These are phyloP conservation scores for Numenius phaeopus DNA, from an alignment of 2,797 vertebrate genomes.

Conservation along the genomic window DNA sequence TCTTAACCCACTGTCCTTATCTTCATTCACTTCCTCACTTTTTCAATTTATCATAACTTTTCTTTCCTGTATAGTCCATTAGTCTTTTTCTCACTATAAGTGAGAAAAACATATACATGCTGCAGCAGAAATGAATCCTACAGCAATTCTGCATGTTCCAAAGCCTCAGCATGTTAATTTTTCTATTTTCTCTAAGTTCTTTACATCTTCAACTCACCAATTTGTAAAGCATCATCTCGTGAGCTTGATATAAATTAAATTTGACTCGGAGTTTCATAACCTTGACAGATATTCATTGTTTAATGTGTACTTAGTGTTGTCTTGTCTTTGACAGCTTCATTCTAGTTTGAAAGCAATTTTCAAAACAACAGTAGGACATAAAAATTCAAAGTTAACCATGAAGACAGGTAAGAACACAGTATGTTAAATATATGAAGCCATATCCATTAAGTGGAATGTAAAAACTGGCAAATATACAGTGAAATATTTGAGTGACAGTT, in stretches of 20 bases:
- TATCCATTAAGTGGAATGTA: background rate
- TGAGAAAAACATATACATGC: background rate
- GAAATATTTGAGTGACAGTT: constrained; percentile 53
- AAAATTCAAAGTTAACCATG: constrained; percentile 55
- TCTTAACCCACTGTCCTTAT: background rate
- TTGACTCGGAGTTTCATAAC: constrained; percentile 45
- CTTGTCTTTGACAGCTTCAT: constrained; percentile 39
- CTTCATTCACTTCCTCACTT: background rate
- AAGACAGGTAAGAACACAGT: background rate
- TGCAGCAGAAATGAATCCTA: background rate
- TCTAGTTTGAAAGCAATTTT: constrained; percentile 45
- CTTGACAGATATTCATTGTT: constrained; percentile 1
- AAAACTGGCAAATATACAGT: constrained; percentile 2
- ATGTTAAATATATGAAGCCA: constrained; percentile 17
- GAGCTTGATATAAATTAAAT: constrained; percentile 28
- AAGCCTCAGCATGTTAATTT: background rate
- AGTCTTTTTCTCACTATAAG: background rate
- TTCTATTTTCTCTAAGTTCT: background rate
- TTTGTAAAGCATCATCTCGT: constrained; percentile 24
- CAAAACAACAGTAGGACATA: background rate
- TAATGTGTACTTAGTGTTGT: constrained; percentile 11
- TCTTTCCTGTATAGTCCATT: background rate
- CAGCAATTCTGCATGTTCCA: background rate
- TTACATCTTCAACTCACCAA: constrained; percentile 16
- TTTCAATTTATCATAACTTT: constrained; percentile 8